Evolutionary conservation across 2,113 vertebrate species (phyloP), one percentile per base, ranked within the genome.

Genomic region (Elgaria multicarinata): DNA sequence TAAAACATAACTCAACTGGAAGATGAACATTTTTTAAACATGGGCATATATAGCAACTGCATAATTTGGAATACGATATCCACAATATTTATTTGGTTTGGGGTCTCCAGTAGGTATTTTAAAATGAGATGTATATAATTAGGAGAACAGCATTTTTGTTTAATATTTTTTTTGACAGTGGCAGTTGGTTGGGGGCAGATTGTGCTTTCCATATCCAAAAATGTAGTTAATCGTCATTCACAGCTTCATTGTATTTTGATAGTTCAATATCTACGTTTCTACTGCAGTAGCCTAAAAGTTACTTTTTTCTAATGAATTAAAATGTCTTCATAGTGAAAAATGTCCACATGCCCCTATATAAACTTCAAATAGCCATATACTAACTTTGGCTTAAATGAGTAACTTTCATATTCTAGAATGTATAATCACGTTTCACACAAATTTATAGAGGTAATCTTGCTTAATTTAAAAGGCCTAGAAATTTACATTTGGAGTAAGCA

Each of bases 391-490:
- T 86, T 90, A 91, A 87, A 75, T 82, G n/a, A 88, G 81, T 85
- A 92, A 83, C 7, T 93, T 90, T 71, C 85, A 50, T 71, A 46
- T 66, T 93, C 46, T 44, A 66, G 7, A 74, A 87, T 76, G 86
- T 83, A 72, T 90, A 90, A 92, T 42, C 66, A 0, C 93, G 62
- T 62, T 89, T 55, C 78, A 92, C 85, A 93, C 92, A 78, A 0
- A 87, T 74, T 89, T 90, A 50, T 28, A 26, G 0, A 6, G 67
- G 2, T 93, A 71, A 91, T 9, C 82, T 93, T 46, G 72, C 64
- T 95, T 94, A 77, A 92, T 78, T 77, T 67, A 90, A 95, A 93
- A 80, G 94, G 20, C 58, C 50, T 88, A 79, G 82, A 53, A 95
- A 92, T 66, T 94, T 1, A 93, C 88, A 62, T 94, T 85, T 93